Evolutionary conservation across 2,888 invertebrate species (phyloP).

Genomic region (Chrysolina haemoptera): DNA sequence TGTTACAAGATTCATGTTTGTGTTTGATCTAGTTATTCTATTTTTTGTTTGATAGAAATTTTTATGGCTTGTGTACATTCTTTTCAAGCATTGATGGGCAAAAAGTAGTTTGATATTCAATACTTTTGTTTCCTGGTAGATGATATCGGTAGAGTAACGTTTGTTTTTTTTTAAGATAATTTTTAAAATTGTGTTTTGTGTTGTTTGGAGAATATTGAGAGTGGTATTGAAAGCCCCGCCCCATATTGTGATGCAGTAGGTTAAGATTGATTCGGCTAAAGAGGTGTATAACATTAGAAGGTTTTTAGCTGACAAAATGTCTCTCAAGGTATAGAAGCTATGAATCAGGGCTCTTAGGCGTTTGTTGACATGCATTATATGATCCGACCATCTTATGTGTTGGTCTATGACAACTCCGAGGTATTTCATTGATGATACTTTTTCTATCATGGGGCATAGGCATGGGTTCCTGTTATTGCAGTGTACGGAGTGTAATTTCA

Average conservation of each 20-base stretch:
- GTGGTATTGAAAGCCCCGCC: slow-evolving; percentile 21
- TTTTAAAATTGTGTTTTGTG: slow-evolving; percentile 16
- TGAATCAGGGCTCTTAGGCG: neutral
- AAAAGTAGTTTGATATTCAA: neutral
- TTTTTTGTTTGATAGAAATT: too few species aligned
- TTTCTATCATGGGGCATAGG: neutral
- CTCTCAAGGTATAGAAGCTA: neutral
- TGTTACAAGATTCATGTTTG: too few species aligned
- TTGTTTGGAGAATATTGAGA: slow-evolving; percentile 20
- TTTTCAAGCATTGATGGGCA: neutral
- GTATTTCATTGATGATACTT: too few species aligned
- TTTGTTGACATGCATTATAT: neutral
- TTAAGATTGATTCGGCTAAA: slow-evolving; percentile 18
- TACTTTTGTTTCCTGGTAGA: neutral
- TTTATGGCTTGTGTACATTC: too few species aligned
- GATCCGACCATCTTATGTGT: neutral
- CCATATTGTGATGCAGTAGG: slow-evolving; percentile 26
- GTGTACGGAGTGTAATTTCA: neutral
- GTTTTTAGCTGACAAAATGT: neutral
- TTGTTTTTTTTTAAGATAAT: neutral
- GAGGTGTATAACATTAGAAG: slow-evolving; percentile 8
- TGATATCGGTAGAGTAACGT: neutral
- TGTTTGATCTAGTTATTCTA: too few species aligned
- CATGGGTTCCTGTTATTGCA: neutral
- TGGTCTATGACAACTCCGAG: too few species aligned